Conservation (phyloP, 2,113 vertebrate genomes). For the Desmodus rotundus region DNA sequence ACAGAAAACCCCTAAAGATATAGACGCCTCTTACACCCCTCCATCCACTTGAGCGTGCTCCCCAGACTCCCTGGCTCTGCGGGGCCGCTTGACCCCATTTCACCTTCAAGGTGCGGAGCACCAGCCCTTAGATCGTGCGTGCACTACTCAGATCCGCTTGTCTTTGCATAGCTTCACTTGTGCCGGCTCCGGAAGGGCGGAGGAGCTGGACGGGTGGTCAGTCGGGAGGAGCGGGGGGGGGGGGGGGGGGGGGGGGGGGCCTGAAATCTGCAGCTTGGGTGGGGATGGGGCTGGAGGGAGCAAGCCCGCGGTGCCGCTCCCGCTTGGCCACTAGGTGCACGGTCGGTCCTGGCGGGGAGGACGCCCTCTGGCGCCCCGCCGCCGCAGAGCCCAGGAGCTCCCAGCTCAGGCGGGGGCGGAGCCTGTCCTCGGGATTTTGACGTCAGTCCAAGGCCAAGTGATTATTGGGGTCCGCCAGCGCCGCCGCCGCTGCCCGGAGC, state of each 20-base stretch:
- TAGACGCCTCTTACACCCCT: not conserved
- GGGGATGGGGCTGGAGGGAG: fast-evolving
- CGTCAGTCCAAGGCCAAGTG: not conserved
- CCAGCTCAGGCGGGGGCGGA: not conserved
- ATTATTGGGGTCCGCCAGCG: slow-evolving; percentile 1
- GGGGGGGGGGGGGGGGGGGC: fast-evolving
- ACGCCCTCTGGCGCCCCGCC: slow-evolving; percentile 30
- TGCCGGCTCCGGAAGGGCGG: fast-evolving
- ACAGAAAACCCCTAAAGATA: not conserved
- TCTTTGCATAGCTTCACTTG: not conserved
- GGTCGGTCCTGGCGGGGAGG: not conserved
- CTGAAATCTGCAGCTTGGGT: fast-evolving
- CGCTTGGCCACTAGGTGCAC: fast-evolving
- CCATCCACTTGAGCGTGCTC: not conserved
- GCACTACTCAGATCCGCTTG: slow-evolving; percentile 22
- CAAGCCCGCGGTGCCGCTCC: not conserved
- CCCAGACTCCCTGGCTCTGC: not conserved
- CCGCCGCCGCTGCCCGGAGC: not conserved
- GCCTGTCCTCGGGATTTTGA: not conserved
- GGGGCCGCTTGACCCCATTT: slow-evolving; percentile 17
- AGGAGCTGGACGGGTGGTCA: not conserved
- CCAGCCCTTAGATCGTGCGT: not conserved
- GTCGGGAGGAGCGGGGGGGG: fast-evolving
- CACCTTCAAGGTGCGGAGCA: not conserved
- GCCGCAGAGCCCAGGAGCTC: not conserved